These are phyloP conservation scores for Morone saxatilis DNA, from an alignment of 2,113 vertebrate species.

Conservation along the genomic window DNA sequence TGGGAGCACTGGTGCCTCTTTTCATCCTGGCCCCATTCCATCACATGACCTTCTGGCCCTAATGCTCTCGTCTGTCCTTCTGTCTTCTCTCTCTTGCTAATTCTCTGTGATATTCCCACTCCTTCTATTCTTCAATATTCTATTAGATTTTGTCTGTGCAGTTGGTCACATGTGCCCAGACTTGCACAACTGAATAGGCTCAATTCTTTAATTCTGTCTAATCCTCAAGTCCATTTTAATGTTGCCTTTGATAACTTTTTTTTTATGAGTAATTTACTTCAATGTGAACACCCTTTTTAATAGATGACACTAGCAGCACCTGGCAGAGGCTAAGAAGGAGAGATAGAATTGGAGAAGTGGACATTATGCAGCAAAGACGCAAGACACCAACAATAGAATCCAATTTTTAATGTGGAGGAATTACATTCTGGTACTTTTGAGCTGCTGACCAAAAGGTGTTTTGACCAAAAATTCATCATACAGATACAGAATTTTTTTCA, in stretches of 20 bases:
- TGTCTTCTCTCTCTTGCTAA: background rate
- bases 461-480: background rate
- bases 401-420: background rate
- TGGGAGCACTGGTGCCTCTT: conserved; percentile 65
- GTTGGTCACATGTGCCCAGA: conserved; percentile 9
- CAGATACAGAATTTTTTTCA: background rate
- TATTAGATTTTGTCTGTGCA: conserved; percentile 38
- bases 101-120: conserved; percentile 25
- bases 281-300: conserved; percentile 16
- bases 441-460: background rate
- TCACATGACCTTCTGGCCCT: conserved; percentile 55
- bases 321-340: background rate
- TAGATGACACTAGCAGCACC: background rate
- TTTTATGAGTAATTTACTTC: background rate
- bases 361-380: background rate
- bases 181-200: background rate
- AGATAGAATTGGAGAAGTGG: background rate
- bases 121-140: conserved; percentile 33
- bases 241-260: conserved; percentile 1
- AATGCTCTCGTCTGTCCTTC: conserved; percentile 30
- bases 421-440: background rate
- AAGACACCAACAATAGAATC: background rate
- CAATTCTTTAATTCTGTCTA: conserved; percentile 29
- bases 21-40: conserved; percentile 57
- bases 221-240: conserved; percentile 27